These are phyloP conservation scores for Cephalopholis sonnerati DNA, from an alignment of 2,113 vertebrate species.

Conservation along the genomic window DNA sequence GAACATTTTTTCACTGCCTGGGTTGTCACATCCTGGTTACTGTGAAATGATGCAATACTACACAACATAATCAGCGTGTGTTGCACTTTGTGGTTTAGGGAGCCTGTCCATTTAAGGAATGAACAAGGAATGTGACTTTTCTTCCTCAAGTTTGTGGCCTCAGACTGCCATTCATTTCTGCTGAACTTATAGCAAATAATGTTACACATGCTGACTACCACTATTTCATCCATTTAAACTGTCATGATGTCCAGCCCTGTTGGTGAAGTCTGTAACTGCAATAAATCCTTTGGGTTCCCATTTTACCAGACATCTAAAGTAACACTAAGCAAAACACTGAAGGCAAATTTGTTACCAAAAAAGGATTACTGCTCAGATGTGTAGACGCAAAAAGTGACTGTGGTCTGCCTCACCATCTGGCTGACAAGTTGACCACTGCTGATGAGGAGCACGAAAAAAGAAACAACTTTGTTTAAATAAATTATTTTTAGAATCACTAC, in stretches of 20 bases:
- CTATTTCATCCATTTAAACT: background rate
- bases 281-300: no score
- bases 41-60: no score
- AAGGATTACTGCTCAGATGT: background rate
- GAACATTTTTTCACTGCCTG: no score
- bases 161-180: background rate
- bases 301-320: no score
- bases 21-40: no score
- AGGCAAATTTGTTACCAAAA: no score
- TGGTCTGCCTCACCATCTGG: background rate
- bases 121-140: background rate
- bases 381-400: background rate
- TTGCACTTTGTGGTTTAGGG: no score
- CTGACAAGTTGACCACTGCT: background rate
- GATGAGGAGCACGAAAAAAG: background rate
- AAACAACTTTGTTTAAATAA: background rate
- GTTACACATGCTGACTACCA: background rate
- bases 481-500: constrained; percentile 11
- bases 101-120: background rate
- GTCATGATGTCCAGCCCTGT: no score
- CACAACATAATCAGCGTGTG: no score
- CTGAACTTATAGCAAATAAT: background rate
- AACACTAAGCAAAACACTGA: no score
- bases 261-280: no score
- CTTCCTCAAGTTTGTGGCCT: no score